Conservation (phyloP, 2,797 vertebrate genomes). For the Alfaro cultratus region DNA sequence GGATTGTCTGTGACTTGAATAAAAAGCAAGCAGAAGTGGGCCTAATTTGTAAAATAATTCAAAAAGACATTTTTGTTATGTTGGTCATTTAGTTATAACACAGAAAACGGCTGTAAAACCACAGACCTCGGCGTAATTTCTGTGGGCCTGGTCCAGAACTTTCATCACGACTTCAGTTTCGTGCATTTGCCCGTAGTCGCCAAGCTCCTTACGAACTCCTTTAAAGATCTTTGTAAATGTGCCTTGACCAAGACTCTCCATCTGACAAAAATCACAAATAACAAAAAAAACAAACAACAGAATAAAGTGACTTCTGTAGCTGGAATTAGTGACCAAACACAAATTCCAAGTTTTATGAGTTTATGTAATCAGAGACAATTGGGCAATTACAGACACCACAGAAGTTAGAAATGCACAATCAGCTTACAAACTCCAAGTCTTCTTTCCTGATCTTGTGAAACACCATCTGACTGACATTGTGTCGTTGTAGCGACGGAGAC, state of each 20-base stretch:
- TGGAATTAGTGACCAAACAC: not conserved
- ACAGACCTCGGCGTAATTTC: constrained; percentile 92
- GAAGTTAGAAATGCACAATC: constrained; percentile 4
- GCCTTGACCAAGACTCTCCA: constrained; percentile 94
- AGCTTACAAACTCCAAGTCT: constrained; percentile 91
- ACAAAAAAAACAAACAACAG: not conserved
- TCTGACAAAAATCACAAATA: constrained; percentile 71
- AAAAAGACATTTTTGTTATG: not conserved
- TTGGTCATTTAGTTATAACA: not conserved
- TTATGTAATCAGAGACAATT: not conserved
- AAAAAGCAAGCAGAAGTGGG: not conserved
- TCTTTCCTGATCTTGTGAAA: constrained; percentile 99
- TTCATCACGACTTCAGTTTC: constrained; percentile 95
- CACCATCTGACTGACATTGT: constrained; percentile 96
- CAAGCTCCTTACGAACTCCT: constrained; percentile 92
- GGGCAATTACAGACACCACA: not conserved
- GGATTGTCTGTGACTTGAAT: not conserved
- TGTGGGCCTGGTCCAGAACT: constrained; percentile 91
- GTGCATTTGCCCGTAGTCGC: constrained; percentile 91
- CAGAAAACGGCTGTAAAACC: not conserved
- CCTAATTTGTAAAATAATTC: not conserved
- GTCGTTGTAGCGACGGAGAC: constrained; percentile 87
- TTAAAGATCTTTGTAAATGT: constrained; percentile 97
- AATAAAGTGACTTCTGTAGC: not conserved
- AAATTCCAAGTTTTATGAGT: not conserved